phyloP scores from a whole-genome alignment of 2,888 invertebrate species.

The Drosophila diplacantha region DNA sequence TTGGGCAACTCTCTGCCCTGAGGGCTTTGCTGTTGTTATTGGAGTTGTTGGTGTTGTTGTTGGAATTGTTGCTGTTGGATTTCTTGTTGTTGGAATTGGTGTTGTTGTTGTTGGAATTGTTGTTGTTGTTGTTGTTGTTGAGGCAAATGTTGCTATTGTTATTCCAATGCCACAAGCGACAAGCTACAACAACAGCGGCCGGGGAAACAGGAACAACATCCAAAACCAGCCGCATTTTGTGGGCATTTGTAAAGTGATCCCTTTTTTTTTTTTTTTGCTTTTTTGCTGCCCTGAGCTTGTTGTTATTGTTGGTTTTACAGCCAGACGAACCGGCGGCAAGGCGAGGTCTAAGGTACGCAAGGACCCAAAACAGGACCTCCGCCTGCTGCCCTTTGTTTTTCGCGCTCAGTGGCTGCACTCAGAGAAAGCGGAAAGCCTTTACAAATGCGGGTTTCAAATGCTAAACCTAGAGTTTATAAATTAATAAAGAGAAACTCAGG shows the following conservation, averaged over 20 bases:
- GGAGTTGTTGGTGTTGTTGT: conserved; percentile 4
- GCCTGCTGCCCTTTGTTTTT: conserved; percentile 7
- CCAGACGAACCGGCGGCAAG: conserved; percentile 21
- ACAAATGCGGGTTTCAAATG: too few relatives aligned
- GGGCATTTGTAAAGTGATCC: conserved; percentile 72
- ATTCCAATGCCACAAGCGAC: conserved; percentile 68
- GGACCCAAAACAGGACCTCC: conserved; percentile 50
- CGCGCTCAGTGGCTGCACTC: conserved; percentile 9
- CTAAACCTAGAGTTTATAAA: neutral
- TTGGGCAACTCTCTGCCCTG: conserved; percentile 22
- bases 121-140: conserved; percentile 29
- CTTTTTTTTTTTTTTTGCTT: conserved; percentile 40
- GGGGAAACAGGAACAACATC: conserved; percentile 16
- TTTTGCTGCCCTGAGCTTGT: conserved; percentile 23
- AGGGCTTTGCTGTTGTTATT: conserved; percentile 15
- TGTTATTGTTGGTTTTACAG: conserved; percentile 49
- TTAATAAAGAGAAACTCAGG: neutral
- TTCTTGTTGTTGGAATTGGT: conserved; percentile 19
- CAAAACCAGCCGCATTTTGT: conserved; percentile 68
- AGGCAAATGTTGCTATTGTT: conserved; percentile 42
- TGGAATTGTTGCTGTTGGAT: too few relatives aligned
- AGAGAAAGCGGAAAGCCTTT: neutral
- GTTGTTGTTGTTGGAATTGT: conserved; percentile 16
- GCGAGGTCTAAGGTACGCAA: conserved; percentile 5
- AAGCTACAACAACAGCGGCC: conserved; percentile 47